Base-by-base conservation (phyloP, 2,888 invertebrate genomes). In the Acronicta aceris region DNA sequence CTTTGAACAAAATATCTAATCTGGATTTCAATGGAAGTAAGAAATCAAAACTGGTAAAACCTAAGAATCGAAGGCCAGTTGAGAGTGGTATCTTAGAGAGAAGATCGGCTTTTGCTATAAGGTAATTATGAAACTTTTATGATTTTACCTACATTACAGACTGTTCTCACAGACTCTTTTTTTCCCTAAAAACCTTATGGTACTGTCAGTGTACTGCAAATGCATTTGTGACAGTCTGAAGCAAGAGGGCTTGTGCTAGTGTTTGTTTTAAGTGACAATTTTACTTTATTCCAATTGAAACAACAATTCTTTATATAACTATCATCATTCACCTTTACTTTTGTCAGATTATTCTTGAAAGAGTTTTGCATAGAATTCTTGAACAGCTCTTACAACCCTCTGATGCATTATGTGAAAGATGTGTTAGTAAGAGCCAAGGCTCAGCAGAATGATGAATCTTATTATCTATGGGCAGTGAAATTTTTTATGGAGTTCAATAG, bases 401-500 rank as follows among this genome's bases (percentile, higher is more conserved):
- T 99, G 57, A 99, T 99, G 98, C 96, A 96, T 82, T 96, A 97
- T 87, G 97, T 98, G 12, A 97, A 98, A 89, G 97, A 97, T 82
- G 96, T 96, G 49, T 92, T 97, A 69, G 96, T 96, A 30, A 93
- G 96, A 63, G 95, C 95, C 5, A 95, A 96, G 74, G 96, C 96
- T 0, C 97, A 97, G 84, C 96, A 96, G 55, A 96, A 98, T 87
- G 99, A 99, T 90, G 98, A 99, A 87, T 97, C 98, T 0, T 99
- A 98, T 90, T 98, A 99, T 89, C 94, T 99, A 68, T 99, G 99
- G 98, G 97, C 98, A 8, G 95, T 99, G 77, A 96, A 97, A 83
- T 99, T 99, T 94, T 99, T 99, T 90, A 99, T 99, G 98, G 98
- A 98, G 90, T 99, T 99, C 91, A 99, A 99, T 95, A 96, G 99